Conservation (phyloP, 2,888 invertebrate genomes). For the Pyrrhia umbra region DNA sequence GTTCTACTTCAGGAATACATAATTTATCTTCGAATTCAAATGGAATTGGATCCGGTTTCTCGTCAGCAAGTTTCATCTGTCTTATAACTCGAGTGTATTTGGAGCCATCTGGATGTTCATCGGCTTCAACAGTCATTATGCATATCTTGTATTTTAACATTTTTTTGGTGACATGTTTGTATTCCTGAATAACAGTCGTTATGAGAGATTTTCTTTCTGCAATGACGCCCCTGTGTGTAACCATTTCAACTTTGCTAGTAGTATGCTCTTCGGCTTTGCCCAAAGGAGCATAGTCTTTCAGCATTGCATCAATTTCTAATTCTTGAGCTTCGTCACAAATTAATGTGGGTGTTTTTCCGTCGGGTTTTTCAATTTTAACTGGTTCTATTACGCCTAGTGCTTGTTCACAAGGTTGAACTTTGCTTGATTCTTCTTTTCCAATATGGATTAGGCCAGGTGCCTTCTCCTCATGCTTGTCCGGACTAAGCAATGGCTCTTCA, state of each 20-base stretch:
- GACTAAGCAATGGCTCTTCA: not conserved
- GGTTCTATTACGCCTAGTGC: too few species aligned
- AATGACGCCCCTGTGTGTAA: not conserved
- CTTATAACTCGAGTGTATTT: not conserved
- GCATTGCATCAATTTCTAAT: constrained; percentile 5
- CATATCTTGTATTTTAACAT: constrained; percentile 6
- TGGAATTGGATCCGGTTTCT: constrained; percentile 20
- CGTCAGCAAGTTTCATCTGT: constrained; percentile 29
- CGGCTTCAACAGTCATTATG: constrained; percentile 2
- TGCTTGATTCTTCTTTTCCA: too few species aligned
- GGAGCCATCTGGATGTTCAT: constrained; percentile 8
- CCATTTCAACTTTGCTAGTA: constrained; percentile 1
- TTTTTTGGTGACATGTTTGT: not conserved
- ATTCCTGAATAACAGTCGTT: constrained; percentile 13
- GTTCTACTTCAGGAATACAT: not conserved
- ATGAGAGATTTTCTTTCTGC: constrained; percentile 11
- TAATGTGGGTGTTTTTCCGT: not conserved
- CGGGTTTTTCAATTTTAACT: not conserved
- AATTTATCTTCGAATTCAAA: constrained; percentile 23
- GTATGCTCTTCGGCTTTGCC: constrained; percentile 18
- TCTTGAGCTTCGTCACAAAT: constrained; percentile 32
- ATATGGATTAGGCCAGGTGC: too few species aligned
- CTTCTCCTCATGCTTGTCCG: not conserved
- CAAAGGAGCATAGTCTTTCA: constrained; percentile 13
- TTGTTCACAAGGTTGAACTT: too few species aligned